Evolutionary conservation across 2,888 invertebrate species (phyloP).

Genomic region (Cataglyphis albicans): DNA sequence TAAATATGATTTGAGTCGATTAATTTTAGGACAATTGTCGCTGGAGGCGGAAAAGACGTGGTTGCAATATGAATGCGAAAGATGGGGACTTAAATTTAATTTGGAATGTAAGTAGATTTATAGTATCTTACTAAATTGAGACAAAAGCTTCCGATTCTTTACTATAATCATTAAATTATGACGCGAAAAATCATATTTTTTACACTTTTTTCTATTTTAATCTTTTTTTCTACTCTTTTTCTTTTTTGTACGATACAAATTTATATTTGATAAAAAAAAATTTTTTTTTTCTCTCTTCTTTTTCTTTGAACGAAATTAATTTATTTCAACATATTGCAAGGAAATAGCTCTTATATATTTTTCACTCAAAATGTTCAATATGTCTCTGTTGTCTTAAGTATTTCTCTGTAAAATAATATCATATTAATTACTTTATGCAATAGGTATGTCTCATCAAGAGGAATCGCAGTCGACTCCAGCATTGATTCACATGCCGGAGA

Average conservation of each 20-base stretch:
- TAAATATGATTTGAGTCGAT: not conserved
- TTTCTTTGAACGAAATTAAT: not conserved
- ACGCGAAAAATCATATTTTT: not conserved
- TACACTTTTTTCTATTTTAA: not conserved
- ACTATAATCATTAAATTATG: not conserved
- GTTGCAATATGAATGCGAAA: slow-evolving; percentile 95
- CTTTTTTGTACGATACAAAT: not conserved
- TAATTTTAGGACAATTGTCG: slow-evolving; percentile 91
- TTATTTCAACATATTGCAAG: not conserved
- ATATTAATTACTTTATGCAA: slow-evolving; percentile 85
- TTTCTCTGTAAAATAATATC: not conserved
- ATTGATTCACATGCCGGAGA: slow-evolving; percentile 90
- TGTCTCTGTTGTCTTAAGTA: not conserved
- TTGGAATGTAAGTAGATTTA: slow-evolving; percentile 90
- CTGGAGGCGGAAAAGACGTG: slow-evolving; percentile 96
- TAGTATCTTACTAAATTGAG: slow-evolving; percentile 14
- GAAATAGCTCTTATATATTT: not conserved
- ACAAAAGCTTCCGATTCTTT: not conserved
- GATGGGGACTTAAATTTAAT: slow-evolving; percentile 94
- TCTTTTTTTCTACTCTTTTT: not conserved
- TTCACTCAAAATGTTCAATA: not conserved
- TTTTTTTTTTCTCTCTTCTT: not conserved
- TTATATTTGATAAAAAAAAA: not conserved
- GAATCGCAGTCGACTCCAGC: slow-evolving; percentile 96
- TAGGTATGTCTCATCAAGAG: slow-evolving; percentile 92